Evolutionary conservation across 2,888 invertebrate species (phyloP), one percentile per base, ranked within the genome.

Genomic region (Xestia sexstrigata): DNA sequence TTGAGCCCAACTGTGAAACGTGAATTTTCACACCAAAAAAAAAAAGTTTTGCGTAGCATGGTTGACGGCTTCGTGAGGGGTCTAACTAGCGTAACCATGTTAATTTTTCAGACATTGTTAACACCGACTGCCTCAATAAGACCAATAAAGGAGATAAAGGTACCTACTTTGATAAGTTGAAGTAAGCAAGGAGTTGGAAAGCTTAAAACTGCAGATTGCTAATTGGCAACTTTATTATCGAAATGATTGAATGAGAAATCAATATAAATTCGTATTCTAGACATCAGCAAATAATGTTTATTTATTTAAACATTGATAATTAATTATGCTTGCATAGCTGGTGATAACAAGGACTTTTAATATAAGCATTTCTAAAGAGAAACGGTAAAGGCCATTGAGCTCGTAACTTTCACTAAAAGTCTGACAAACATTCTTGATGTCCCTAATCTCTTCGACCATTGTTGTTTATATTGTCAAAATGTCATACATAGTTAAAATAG

Each of bases 341-440:
- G 0, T 26, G 20, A 42, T 15, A 30, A 76, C 17, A 66, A 67
- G n/a, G 47, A 68, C 60, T 30, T n/a, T 23, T 35, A 47, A 55
- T 55, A 70, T 42, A 42, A 58, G 9, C n/a, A 17, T 35, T 62
- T 63, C 13, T 81, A 52, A 47, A 52, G 39, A 79, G 67, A 81
- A 81, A 81, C 39, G 15, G 52, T 49, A 5, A 55, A 15, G n/a
- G 26, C 20, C 65, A 45, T 78, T 60, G 13, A 65, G 63, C 11
- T 63, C 30, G 30, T n/a, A 30, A 23, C 79, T 79, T 81, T 79
- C 79, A 49, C 67, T 17, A 13, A 39, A 35, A 81, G 23, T 7
- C 42, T 81, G 63, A 68, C 55, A 68, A 74, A 79, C 42, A 55
- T n/a, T 45, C 0, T 20, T 45, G 5, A 39, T 81, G 82, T 35